phyloP scores from a whole-genome alignment of 2,797 vertebrate genomes.

The Arnoldichthys spilopterus region DNA sequence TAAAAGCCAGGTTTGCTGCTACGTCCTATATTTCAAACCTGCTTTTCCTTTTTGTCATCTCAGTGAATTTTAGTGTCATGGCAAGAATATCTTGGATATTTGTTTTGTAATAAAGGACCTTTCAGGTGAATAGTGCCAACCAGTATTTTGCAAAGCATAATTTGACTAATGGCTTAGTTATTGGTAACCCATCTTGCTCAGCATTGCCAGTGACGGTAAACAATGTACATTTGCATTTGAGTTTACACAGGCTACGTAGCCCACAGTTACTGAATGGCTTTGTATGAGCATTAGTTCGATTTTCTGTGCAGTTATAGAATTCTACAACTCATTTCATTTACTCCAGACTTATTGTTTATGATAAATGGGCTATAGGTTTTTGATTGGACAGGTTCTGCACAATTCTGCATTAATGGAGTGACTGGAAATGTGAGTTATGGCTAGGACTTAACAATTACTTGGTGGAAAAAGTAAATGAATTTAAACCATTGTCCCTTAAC shows the following conservation, averaged over 20 bases:
- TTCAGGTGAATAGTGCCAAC: neutral
- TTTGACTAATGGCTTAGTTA: slow-evolving; percentile 2
- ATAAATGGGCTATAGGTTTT: neutral
- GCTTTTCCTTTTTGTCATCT: neutral
- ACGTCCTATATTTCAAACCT: neutral
- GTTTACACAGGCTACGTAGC: neutral
- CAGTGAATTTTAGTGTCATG: neutral
- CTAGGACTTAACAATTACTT: neutral
- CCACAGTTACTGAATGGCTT: neutral
- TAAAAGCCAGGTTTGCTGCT: neutral
- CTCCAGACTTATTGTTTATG: too few species aligned
- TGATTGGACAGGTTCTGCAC: too few species aligned
- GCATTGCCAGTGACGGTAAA: neutral
- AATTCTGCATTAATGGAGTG: too few species aligned
- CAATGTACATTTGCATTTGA: neutral
- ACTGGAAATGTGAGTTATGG: neutral
- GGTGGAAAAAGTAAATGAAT: too few species aligned
- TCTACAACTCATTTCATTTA: neutral
- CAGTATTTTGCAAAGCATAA: neutral
- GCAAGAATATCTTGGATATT: neutral
- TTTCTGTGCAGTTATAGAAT: neutral
- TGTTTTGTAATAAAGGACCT: neutral
- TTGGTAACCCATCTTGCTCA: neutral
- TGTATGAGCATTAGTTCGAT: neutral
- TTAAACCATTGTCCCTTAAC: too few species aligned